Conservation (phyloP, 1,140 invertebrate species). For the Neocloeon triangulifer region DNA sequence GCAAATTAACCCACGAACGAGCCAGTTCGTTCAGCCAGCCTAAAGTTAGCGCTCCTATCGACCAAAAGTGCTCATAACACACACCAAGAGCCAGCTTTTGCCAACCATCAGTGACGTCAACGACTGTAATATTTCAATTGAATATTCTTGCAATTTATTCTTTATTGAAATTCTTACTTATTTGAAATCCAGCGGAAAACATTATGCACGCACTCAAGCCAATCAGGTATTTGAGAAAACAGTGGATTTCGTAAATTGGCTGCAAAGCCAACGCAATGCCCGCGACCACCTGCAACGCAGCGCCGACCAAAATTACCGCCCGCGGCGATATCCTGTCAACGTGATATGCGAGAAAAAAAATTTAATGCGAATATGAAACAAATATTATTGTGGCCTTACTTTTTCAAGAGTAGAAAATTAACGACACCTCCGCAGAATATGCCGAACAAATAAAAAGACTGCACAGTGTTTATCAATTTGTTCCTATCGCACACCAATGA, state of each 20-base stretch:
- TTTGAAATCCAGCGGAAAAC: slow-evolving; percentile 9
- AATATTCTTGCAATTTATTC: not conserved
- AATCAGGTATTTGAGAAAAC: slow-evolving; percentile 8
- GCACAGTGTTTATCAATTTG: slow-evolving; percentile 3
- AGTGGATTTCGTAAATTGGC: slow-evolving; percentile 5
- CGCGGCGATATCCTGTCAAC: slow-evolving; percentile 2
- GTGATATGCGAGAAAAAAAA: not conserved
- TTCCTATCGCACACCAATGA: slow-evolving; percentile 5
- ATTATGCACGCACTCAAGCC: slow-evolving; percentile 9
- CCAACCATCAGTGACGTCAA: slow-evolving; percentile 14
- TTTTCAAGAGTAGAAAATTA: not conserved
- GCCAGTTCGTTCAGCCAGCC: too few relatives aligned
- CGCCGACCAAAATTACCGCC: slow-evolving; percentile 1
- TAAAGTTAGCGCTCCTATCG: slow-evolving; percentile 14
- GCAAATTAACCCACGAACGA: too few relatives aligned
- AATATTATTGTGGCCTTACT: too few relatives aligned
- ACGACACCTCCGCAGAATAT: slow-evolving; percentile 6
- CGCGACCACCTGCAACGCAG: slow-evolving; percentile 2
- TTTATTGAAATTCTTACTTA: slow-evolving; percentile 7
- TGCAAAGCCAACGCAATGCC: not conserved
- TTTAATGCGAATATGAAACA: too few relatives aligned
- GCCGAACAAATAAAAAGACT: slow-evolving; percentile 6
- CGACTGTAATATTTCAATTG: slow-evolving; percentile 10
- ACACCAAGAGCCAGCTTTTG: slow-evolving; percentile 12
- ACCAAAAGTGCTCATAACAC: slow-evolving; percentile 17